Conservation (phyloP, 30 jellyfish, hydroid and myxozoan genomes). For the Aurelia sp. region DNA sequence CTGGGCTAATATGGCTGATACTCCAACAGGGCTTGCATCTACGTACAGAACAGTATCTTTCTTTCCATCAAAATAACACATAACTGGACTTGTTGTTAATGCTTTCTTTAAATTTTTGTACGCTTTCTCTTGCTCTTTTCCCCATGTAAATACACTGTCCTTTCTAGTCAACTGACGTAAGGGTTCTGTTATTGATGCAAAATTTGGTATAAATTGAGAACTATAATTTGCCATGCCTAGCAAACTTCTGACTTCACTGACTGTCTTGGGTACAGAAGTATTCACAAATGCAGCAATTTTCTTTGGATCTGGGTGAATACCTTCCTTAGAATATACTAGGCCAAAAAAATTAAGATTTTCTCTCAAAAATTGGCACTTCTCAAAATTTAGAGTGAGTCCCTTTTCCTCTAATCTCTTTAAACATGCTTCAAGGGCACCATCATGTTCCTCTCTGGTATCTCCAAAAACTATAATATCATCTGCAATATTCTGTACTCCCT, state of each 20-base stretch:
- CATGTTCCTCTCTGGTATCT: slow-evolving; percentile 5
- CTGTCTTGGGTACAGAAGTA: slow-evolving; percentile 37
- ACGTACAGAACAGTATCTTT: slow-evolving; percentile 19
- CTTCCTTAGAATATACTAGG: slow-evolving; percentile 29
- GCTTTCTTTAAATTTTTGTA: slow-evolving; percentile 19
- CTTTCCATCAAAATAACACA: slow-evolving; percentile 36
- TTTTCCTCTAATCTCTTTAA: slow-evolving; percentile 22
- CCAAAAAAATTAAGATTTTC: slow-evolving; percentile 60
- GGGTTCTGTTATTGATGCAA: slow-evolving; percentile 45
- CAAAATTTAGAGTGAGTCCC: slow-evolving; percentile 31
- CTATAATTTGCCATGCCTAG: slow-evolving; percentile 63
- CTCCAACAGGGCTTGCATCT: slow-evolving; percentile 62
- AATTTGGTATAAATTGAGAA: slow-evolving; percentile 20
- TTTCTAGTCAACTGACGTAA: slow-evolving; percentile 44
- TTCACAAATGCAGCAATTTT: slow-evolving; percentile 2
- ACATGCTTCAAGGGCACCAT: slow-evolving; percentile 33
- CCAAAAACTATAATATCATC: slow-evolving; percentile 51
- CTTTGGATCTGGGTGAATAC: slow-evolving; percentile 55
- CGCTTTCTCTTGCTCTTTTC: slow-evolving; percentile 14
- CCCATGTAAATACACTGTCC: slow-evolving; percentile 31
- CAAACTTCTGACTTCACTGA: slow-evolving; percentile 44
- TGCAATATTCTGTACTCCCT: background rate
- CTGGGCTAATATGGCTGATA: slow-evolving; percentile 38
- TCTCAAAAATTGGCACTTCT: slow-evolving; percentile 59
- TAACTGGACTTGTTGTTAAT: slow-evolving; percentile 15